These are phyloP conservation scores for Pavo muticus DNA, from an alignment of 2,113 vertebrate genomes.

Conservation along the genomic window DNA sequence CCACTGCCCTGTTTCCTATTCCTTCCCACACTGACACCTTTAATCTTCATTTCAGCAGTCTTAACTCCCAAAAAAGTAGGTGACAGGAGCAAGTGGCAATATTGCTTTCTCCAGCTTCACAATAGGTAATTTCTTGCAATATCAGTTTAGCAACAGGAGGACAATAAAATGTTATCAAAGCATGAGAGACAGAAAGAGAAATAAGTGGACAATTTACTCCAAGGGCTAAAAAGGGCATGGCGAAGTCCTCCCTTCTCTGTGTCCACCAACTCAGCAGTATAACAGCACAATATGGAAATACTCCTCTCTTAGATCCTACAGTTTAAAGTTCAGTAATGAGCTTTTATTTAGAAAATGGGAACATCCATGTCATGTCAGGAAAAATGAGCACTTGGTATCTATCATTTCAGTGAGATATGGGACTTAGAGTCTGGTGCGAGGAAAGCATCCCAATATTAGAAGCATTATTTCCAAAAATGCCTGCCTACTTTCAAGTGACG, in stretches of 20 bases:
- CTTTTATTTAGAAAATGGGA: neutral
- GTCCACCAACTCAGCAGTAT: neutral
- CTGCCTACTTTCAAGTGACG: neutral
- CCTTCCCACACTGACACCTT: neutral
- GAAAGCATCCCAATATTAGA: neutral
- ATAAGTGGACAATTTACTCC: neutral
- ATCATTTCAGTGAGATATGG: neutral
- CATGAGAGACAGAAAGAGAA: neutral
- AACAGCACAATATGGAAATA: neutral
- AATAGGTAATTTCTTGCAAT: neutral
- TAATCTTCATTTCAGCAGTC: neutral
- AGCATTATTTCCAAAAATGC: neutral
- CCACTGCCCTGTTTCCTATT: neutral
- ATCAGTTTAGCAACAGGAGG: neutral
- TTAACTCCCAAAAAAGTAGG: neutral
- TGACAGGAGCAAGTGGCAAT: neutral
- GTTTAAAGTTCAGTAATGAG: neutral
- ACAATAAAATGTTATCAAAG: neutral
- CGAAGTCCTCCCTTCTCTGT: neutral
- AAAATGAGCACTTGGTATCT: neutral
- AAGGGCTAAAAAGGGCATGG: neutral
- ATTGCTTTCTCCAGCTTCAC: conserved; percentile 8
- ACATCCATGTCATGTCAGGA: neutral
- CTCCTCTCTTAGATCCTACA: neutral
- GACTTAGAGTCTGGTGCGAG: neutral